phyloP scores from a whole-genome alignment of 1,140 invertebrate genomes.

The Macrocentrus cingulum region DNA sequence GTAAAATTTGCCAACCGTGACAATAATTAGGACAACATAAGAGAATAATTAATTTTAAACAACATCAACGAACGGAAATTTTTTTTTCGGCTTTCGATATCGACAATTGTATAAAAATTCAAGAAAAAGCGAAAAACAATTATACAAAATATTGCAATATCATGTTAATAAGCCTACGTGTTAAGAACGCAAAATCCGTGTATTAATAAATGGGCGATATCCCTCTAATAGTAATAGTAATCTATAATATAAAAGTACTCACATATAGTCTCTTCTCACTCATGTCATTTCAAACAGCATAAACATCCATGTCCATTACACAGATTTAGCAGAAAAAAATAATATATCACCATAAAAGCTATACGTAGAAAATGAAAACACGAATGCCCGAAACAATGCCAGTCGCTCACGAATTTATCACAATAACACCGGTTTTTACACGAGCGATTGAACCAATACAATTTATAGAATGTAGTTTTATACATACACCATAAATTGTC shows the following conservation, averaged over 20 bases:
- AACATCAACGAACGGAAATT: no score
- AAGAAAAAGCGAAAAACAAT: conserved; percentile 32
- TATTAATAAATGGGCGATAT: conserved; percentile 38
- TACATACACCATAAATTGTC: conserved; percentile 47
- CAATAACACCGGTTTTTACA: conserved; percentile 23
- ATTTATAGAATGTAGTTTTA: conserved; percentile 48
- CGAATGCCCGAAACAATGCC: no score
- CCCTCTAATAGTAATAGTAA: conserved; percentile 36
- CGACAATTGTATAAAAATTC: conserved; percentile 42
- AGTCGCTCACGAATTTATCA: no score
- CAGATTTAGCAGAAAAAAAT: no score
- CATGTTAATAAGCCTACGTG: conserved; percentile 29
- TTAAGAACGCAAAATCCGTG: conserved; percentile 33
- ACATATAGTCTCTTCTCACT: conserved; percentile 34
- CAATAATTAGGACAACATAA: conserved; percentile 39
- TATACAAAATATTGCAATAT: conserved; percentile 38
- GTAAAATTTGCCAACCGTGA: conserved; percentile 21
- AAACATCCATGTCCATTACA: conserved; percentile 21
- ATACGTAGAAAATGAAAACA: no score
- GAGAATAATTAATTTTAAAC: no score
- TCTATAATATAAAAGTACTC: conserved; percentile 37
- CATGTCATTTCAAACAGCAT: conserved; percentile 23
- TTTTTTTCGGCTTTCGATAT: conserved; percentile 41
- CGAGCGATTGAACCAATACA: conserved; percentile 34
- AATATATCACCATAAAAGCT: no score